These are phyloP conservation scores for Amazona vittata DNA, from an alignment of 2,113 vertebrate genomes.

Conservation along the genomic window DNA sequence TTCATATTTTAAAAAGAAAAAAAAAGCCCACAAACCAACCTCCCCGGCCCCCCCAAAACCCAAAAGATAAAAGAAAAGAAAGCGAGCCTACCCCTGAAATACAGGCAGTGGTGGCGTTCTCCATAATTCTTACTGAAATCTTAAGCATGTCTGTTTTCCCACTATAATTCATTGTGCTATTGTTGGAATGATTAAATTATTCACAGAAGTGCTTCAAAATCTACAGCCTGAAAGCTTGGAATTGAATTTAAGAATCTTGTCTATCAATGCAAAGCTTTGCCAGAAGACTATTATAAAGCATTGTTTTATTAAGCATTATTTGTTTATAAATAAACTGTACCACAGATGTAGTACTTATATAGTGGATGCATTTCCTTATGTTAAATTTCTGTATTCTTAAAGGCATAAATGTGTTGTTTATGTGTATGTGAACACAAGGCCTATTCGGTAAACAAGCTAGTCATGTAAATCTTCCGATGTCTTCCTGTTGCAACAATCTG, in stretches of 20 bases:
- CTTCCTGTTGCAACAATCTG: slow-evolving; percentile 7
- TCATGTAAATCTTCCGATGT: slow-evolving; percentile 44
- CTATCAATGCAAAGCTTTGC: slow-evolving; percentile 5
- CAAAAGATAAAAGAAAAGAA: background rate
- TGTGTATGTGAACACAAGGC: too few relatives aligned
- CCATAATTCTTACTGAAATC: background rate
- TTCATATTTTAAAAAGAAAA: background rate
- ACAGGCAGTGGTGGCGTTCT: background rate
- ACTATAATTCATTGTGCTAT: background rate
- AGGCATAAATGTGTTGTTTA: slow-evolving; percentile 72
- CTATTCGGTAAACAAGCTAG: slow-evolving; percentile 10
- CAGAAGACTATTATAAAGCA: slow-evolving; percentile 3
- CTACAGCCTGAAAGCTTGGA: background rate
- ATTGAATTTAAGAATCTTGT: background rate
- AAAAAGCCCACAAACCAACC: background rate
- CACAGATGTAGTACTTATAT: slow-evolving; percentile 72
- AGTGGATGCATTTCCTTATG: slow-evolving; percentile 71
- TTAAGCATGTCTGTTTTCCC: background rate
- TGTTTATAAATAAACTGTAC: slow-evolving; percentile 61
- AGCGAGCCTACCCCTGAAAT: background rate
- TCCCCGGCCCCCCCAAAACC: background rate
- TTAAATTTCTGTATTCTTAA: slow-evolving; percentile 68
- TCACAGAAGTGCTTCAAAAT: background rate
- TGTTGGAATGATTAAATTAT: background rate
- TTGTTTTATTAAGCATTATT: slow-evolving; percentile 53